A percentile compares a stretch with the other conserved stretches of the same genome.
Conservation (phyloP, 2,888 invertebrate genomes). For the Tetranychus piercei region DNA sequence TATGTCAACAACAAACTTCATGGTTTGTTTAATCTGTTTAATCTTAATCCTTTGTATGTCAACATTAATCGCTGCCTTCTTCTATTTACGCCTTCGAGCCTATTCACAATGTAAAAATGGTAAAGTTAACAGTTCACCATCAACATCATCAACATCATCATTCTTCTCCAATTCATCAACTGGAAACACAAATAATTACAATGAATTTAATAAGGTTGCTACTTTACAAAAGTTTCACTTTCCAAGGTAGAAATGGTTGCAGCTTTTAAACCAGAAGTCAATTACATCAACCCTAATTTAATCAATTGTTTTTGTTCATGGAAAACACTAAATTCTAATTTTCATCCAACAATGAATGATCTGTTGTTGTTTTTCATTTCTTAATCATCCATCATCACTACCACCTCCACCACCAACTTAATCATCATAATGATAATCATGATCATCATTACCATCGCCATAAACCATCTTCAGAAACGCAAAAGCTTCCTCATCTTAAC, state of each 20-base stretch:
- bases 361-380: too few species aligned
- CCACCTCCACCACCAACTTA: too few species aligned
- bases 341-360: too few species aligned
- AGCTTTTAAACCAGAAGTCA: not conserved
- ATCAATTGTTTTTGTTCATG: too few species aligned
- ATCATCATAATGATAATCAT: too few species aligned
- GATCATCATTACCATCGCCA: too few species aligned
- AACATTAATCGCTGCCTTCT: conserved; percentile 73
- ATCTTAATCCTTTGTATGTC: conserved; percentile 69
- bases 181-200: not conserved
- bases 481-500: too few species aligned
- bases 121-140: not conserved
- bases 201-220: not conserved
- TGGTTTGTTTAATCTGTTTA: conserved; percentile 73
- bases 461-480: too few species aligned
- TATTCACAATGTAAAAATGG: not conserved
- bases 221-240: not conserved
- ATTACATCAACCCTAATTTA: not conserved
- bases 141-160: not conserved
- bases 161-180: not conserved
- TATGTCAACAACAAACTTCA: conserved; percentile 82
- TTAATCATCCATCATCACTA: too few species aligned
- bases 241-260: not conserved
- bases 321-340: too few species aligned
- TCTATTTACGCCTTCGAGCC: conserved; percentile 45